phyloP scores from a whole-genome alignment of 1,140 invertebrate genomes.

The Carcinoscorpius rotundicauda region DNA sequence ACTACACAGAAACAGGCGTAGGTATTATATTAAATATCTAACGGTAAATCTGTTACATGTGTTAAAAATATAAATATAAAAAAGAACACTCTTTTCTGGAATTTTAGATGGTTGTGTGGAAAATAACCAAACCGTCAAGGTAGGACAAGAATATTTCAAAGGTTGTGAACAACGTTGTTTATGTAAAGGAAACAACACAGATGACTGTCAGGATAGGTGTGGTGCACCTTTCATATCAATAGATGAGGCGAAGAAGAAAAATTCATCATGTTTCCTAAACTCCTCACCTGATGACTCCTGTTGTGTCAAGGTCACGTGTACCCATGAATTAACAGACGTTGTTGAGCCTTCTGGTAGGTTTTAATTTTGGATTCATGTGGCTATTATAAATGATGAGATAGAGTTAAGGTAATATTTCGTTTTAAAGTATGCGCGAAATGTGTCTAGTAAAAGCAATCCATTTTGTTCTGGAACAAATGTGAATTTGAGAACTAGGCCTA shows the following conservation, averaged over 20 bases:
- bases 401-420: too few species aligned
- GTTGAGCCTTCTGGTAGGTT: too few species aligned
- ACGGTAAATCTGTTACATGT: too few species aligned
- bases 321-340: constrained; percentile 15
- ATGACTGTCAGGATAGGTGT: constrained; percentile 16
- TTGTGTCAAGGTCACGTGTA: constrained; percentile 54
- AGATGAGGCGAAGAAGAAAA: constrained; percentile 39
- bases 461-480: too few species aligned
- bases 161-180: constrained; percentile 33
- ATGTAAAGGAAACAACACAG: constrained; percentile 24
- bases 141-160: constrained; percentile 32
- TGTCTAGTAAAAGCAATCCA: too few species aligned
- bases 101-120: constrained; percentile 29
- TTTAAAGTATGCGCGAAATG: too few species aligned
- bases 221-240: constrained; percentile 18
- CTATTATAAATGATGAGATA: too few species aligned
- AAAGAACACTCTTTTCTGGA: neutral
- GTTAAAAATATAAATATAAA: too few species aligned
- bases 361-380: too few species aligned
- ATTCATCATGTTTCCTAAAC: constrained; percentile 58
- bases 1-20: too few species aligned
- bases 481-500: too few species aligned
- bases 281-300: constrained; percentile 55
- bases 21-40: too few species aligned
- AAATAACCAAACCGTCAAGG: constrained; percentile 29